Base-by-base conservation (phyloP, 2,888 invertebrate genomes). In the Marasmarcha lunaedactyla region DNA sequence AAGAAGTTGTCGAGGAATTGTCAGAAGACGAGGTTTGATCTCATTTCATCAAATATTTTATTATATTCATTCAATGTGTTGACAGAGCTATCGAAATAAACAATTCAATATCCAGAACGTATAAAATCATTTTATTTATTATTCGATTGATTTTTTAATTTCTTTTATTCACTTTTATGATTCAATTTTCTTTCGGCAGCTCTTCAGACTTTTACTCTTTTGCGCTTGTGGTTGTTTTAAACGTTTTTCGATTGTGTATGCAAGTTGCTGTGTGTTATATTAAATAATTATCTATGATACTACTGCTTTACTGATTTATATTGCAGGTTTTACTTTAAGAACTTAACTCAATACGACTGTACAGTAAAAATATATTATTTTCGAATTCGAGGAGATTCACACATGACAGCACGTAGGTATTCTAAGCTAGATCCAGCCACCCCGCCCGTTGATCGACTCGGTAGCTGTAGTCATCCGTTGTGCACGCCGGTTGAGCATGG, bases 11-110 rank as follows among this genome's bases (percentile, higher is more conserved):
- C 46, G 64, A 63, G 60, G 78, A 73, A 51, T 65, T 67, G 59
- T 57, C 64, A 44, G 71, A 68, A 49, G 76, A 76, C 41, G 78
- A 83, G 81, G 81, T 83, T 79, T 76, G 81, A 59, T 3, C 30
- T 10, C 2, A n/a, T 7, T 20, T 20, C 20, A 20, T 20, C 7
- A 5, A 20, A 20, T 20, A 7, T 3, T 20, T 20, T 20, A 5
- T 20, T 7, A n/a, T 20, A 20, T 20, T 20, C 7, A 7, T 20
- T 20, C 3, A 20, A 20, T 20, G 20, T 7, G 20, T 7, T 20
- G 7, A 20, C 20, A 20, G 20, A 20, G 20, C 20, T 20, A 5
- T 5, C 7, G 20, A 20, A 20, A 20, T 50, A 52, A 48, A n/a
- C n/a, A n/a, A n/a, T n/a, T n/a, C n/a, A n/a, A n/a, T n/a, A n/a